Evolutionary conservation across 2,888 invertebrate genomes (phyloP).

Genomic region (Apotomis capreana): DNA sequence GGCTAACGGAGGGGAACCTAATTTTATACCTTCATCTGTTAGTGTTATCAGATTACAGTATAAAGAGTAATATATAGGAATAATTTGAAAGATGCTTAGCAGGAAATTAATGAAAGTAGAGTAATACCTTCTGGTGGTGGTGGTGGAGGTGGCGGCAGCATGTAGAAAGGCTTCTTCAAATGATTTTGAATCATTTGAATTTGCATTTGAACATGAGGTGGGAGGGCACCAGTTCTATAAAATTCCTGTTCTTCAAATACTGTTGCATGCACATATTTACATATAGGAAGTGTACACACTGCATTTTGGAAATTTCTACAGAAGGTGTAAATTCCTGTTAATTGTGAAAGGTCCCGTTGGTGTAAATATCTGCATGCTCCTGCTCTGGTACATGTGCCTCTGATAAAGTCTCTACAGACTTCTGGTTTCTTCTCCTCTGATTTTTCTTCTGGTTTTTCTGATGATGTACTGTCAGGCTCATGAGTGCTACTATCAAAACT

Average conservation of each 20-base stretch:
- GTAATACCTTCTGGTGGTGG: slow-evolving; percentile 53
- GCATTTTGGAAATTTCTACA: slow-evolving; percentile 68
- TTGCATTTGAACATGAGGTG: slow-evolving; percentile 52
- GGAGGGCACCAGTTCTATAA: slow-evolving; percentile 62
- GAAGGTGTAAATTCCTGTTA: slow-evolving; percentile 64
- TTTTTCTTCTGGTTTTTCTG: slow-evolving; percentile 32
- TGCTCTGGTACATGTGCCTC: slow-evolving; percentile 61
- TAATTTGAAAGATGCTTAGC: no score
- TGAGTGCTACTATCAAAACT: slow-evolving; percentile 11
- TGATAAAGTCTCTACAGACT: slow-evolving; percentile 66
- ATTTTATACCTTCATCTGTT: no score
- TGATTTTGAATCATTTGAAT: slow-evolving; percentile 49
- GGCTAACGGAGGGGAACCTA: no score
- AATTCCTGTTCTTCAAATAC: slow-evolving; percentile 69
- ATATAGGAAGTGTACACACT: slow-evolving; percentile 58
- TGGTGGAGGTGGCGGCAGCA: slow-evolving; percentile 49
- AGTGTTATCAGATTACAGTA: no score
- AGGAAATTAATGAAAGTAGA: no score
- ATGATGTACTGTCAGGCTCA: slow-evolving; percentile 17
- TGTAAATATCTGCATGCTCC: slow-evolving; percentile 62
- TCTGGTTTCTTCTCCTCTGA: no score
- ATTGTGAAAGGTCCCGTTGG: slow-evolving; percentile 59
- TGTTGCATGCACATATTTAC: slow-evolving; percentile 68
- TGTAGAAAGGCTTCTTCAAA: slow-evolving; percentile 50
- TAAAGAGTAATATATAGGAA: no score